Evolutionary conservation across 2,888 invertebrate genomes (phyloP), one percentile per base, ranked within the genome.

Genomic region (Eilema caniola): DNA sequence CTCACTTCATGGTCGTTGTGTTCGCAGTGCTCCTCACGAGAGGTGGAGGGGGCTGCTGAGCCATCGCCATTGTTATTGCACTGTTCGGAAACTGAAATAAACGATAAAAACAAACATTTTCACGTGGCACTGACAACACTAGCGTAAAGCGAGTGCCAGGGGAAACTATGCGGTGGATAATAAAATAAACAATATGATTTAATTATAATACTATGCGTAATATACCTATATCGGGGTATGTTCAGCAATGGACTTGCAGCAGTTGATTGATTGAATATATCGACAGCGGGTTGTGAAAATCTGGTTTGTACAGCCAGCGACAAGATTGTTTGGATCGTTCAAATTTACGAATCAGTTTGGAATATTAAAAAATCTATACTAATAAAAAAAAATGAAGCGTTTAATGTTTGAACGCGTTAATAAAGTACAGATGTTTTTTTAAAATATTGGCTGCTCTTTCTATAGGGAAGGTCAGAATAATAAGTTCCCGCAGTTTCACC

Each of bases 21-120:
- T 96, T 96, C 83, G 95, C 94, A 62, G 96, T 92, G 77, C 93
- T 95, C 86, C 96, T 93, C 83, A 96, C 96, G 73, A 96, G 92
- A 64, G 96, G 96, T 88, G 95, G 92, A 89, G 96, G 93, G 88
- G 91, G 95, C 89, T 90, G 96, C 93, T 93, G 94, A 71, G 90
- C 89, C 95, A 95, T 95, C 92, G 95, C 94, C 94, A 95, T 93
- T 88, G 94, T 91, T 83, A 95, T 90, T 86, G 95, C 92, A 91
- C 89, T 95, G 92, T 94, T 95, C 86, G 94, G 92, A 90, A 94
- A 95, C 94, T 95, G 95, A 87, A 94, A 93, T 88, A 87, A 93
- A 93, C 83, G 87, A 89, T 78, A 83, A 90, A 88, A 86, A 89
- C 83, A 89, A 86, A 89, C 83, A 89, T 86, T 89, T 79, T 81